Evolutionary conservation across 2,113 vertebrate species (phyloP), one percentile per base, ranked within the genome.

Genomic region (Lates calcarifer): DNA sequence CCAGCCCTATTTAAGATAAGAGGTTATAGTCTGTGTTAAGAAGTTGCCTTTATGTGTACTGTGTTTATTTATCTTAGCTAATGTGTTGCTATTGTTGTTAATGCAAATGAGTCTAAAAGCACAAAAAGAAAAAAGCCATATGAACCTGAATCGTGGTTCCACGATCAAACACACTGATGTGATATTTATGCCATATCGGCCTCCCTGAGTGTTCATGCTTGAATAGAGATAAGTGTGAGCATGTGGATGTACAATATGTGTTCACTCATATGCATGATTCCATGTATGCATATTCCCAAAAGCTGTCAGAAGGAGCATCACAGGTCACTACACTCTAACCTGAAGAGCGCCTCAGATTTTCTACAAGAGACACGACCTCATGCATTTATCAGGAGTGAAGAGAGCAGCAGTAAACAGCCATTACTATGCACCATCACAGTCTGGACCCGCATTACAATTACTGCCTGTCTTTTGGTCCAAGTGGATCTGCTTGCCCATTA

Each of bases 341-440:
- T 79, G 57, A 79, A 85, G 81, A 53, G 39, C 6, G 31, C 67
- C 56, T 69, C 39, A 47, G 78, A 75, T 84, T 80, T 77, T 81
- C 74, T 47, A 15, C 37, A 86, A 56, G 73, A 82, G 81, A 61
- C 26, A 62, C 55, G 69, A 83, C 61, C 85, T 74, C 53, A n/a
- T 29, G 3, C 69, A 74, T 90, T 82, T 41, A 72, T 65, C 84
- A 64, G 69, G 22, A 74, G 73, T 55, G 67, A 72, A 77, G 53
- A 79, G 74, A 84, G 72, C 39, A 53, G 68, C 80, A 58, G 64
- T 89, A 91, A 92, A 87, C 83, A 92, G 82, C 82, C 71, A 87
- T 92, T 91, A 88, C 70, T 88, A 91, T 92, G 87, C 91, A 31
- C 58, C 9, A 15, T 90, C 91, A 92, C 89, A 89, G 60, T 70